Percentiles rank a stretch among this genome's conserved stretches.
These are phyloP conservation scores for Hypocryptadius cinnamomeus DNA, from an alignment of 2,113 vertebrate species.

Conservation along the genomic window DNA sequence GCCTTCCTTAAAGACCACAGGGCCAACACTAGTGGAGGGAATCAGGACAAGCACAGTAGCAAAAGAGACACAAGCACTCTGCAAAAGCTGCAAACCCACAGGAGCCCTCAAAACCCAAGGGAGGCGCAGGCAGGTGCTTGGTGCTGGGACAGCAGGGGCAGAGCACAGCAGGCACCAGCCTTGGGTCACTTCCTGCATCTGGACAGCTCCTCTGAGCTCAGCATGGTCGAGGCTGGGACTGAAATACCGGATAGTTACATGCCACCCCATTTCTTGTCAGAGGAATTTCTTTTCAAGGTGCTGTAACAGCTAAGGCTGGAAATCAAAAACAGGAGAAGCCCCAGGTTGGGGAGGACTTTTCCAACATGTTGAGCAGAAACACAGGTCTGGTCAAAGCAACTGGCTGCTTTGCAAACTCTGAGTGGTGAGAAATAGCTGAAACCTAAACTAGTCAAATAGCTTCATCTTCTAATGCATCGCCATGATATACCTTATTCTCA, in stretches of 20 bases:
- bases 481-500: background rate
- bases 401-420: background rate
- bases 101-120: background rate
- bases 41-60: background rate
- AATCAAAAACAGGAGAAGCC: background rate
- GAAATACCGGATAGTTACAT: background rate
- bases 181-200: fast-evolving
- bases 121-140: fast-evolving
- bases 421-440: background rate
- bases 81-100: background rate
- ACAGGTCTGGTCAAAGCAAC: background rate
- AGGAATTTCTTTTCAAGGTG: background rate
- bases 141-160: background rate
- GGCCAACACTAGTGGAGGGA: background rate
- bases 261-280: background rate
- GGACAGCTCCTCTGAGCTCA: fast-evolving
- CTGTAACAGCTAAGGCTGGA: background rate
- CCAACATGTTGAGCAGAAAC: background rate
- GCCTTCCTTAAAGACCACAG: background rate
- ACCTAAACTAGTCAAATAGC: background rate
- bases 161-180: fast-evolving
- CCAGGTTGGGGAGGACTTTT: background rate
- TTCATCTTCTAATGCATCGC: background rate
- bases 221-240: background rate
- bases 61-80: background rate